Conservation (phyloP, 1,140 invertebrate genomes). For the Caenorhabditis elegans region WBcel235 BX284602.5:2222501-2223000, state of each 20-base stretch:
- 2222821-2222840: slow-evolving; percentile 3
- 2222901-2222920: no score
- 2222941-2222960: no score
- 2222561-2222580: background rate
- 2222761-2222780: no score
- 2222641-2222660: background rate
- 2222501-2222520: background rate
- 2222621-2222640: background rate
- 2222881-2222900: no score
- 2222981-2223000: no score
- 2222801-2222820: no score
- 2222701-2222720: no score
- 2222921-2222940: no score
- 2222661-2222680: slow-evolving; percentile 15
- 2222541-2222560: background rate
- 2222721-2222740: no score
- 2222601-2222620: slow-evolving; percentile 17
- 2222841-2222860: background rate
- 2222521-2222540: background rate
- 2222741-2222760: no score
- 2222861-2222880: background rate
- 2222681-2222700: background rate
- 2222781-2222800: no score
- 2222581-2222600: background rate
- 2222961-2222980: no score